phyloP scores from a whole-genome alignment of 2,797 vertebrate genomes.

The Muscicapa comitata region DNA sequence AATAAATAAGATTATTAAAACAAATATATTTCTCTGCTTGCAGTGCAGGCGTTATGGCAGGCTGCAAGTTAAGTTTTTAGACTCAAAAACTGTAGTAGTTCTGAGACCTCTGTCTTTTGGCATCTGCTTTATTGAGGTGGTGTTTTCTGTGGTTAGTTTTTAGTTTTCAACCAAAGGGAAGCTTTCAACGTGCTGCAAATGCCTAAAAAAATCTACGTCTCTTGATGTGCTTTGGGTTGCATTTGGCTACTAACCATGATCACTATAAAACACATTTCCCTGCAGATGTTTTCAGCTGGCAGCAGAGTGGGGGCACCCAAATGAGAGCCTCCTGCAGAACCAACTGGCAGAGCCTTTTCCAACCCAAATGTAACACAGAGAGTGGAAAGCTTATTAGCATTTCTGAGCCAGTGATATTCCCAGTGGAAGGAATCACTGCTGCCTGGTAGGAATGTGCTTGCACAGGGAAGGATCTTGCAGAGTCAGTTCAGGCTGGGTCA shows the following conservation, averaged over 20 bases:
- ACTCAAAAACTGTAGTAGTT: background rate
- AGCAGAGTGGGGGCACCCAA: background rate
- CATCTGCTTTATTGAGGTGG: background rate
- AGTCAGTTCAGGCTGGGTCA: background rate
- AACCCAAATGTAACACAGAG: background rate
- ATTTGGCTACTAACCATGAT: background rate
- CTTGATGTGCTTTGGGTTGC: background rate
- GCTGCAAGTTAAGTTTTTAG: background rate
- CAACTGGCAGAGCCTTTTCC: background rate
- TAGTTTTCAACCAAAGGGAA: background rate
- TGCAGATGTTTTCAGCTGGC: background rate
- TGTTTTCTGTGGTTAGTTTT: background rate
- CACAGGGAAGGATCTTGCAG: background rate
- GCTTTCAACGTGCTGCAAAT: background rate
- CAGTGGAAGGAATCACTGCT: background rate
- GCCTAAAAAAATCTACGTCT: background rate
- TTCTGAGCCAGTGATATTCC: background rate
- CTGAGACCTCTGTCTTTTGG: background rate
- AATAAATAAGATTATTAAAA: background rate
- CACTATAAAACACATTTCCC: background rate
- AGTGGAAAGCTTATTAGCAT: background rate
- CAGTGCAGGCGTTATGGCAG: background rate
- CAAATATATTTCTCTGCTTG: background rate
- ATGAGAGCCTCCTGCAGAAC: accelerated
- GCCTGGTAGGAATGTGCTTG: background rate